Conservation (phyloP, 2,113 vertebrate species). For the Noturus placidus region DNA sequence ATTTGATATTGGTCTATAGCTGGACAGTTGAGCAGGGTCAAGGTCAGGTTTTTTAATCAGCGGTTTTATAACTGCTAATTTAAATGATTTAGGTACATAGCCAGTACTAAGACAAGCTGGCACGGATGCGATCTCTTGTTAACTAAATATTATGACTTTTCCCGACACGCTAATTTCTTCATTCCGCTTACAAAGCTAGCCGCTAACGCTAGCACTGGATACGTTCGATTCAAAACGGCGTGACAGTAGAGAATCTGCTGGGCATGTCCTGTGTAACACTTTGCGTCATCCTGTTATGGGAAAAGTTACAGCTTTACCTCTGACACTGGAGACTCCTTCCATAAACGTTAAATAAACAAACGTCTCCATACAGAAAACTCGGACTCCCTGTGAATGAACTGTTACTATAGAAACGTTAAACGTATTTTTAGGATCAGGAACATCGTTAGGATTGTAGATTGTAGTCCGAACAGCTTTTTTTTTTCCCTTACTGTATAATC, state of each 20-base stretch:
- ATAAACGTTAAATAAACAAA: neutral
- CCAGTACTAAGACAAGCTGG: too few species aligned
- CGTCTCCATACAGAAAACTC: neutral
- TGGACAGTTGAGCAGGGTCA: too few species aligned
- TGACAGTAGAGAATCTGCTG: neutral
- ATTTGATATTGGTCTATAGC: too few species aligned
- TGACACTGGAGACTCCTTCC: neutral
- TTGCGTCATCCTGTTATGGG: neutral
- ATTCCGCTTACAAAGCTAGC: neutral
- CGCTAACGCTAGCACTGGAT: neutral
- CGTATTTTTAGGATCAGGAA: neutral
- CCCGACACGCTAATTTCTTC: neutral
- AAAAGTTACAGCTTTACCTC: neutral
- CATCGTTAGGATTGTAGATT: too few species aligned
- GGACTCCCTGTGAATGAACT: neutral
- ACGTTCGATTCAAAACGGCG: too few species aligned
- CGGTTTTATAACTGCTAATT: too few species aligned
- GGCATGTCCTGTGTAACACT: neutral
- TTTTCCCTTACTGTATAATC: neutral
- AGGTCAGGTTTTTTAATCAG: too few species aligned
- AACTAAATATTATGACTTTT: neutral
- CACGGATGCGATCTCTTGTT: neutral
- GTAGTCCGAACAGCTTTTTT: neutral
- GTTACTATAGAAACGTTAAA: neutral
- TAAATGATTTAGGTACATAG: too few species aligned